Conservation (phyloP, 2,797 vertebrate species). For the Neosilurus hyrtlii region DNA sequence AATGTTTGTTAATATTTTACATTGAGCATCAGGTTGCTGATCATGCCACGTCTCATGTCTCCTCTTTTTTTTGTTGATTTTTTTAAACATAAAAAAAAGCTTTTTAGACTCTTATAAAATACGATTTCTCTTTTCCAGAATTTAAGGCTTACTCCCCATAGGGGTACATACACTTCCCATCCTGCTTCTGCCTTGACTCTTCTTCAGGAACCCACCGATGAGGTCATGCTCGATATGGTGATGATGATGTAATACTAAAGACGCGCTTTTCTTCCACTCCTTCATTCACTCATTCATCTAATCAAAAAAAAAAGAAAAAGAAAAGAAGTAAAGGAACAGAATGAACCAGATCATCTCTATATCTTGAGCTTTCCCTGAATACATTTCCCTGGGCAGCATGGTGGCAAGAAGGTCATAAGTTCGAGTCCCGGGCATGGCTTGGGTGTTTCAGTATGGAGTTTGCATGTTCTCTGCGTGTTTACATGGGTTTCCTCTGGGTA, state of each 20-base stretch:
- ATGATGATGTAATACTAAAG: slow-evolving; percentile 1
- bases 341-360: not conserved
- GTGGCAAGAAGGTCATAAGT: too few species aligned
- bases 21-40: not conserved
- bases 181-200: slow-evolving; percentile 21
- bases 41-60: not conserved
- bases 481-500: too few species aligned
- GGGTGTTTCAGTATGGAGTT: too few species aligned
- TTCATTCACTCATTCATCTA: slow-evolving; percentile 21
- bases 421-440: too few species aligned
- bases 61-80: not conserved
- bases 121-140: slow-evolving; percentile 24
- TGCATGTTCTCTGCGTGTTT: too few species aligned
- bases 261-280: not conserved
- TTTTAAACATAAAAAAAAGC: slow-evolving; percentile 27
- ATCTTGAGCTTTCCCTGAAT: not conserved
- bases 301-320: not conserved
- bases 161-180: slow-evolving; percentile 41
- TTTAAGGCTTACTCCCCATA: slow-evolving; percentile 34
- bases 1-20: not conserved
- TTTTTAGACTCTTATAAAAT: slow-evolving; percentile 28
- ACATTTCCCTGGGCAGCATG: too few species aligned
- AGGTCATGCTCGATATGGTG: slow-evolving; percentile 49
- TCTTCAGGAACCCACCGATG: slow-evolving; percentile 35
- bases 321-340: not conserved